A percentile compares a stretch with the other conserved stretches of the same genome.
These are phyloP conservation scores for Caiman crocodilus DNA, from an alignment of 2,797 vertebrate species.

Conservation along the genomic window DNA sequence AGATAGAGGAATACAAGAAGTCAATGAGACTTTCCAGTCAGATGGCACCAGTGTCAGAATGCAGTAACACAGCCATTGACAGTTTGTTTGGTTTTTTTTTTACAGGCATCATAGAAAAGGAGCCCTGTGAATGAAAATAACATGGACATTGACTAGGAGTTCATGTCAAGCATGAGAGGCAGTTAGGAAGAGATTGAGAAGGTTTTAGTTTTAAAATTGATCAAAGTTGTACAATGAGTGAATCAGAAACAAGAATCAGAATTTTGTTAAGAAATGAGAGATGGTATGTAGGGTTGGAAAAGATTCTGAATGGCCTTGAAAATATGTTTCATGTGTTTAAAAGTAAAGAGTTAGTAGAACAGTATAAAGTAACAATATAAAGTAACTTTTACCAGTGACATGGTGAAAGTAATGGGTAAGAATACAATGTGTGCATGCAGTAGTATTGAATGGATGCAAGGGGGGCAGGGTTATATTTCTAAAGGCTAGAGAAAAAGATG, in stretches of 20 bases:
- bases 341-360: not conserved
- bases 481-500: constrained; percentile 34
- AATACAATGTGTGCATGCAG: not conserved
- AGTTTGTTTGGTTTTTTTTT: too few relatives aligned
- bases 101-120: too few relatives aligned
- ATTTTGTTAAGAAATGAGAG: not conserved
- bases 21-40: not conserved
- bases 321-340: constrained; percentile 38
- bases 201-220: too few relatives aligned
- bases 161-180: too few relatives aligned
- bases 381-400: not conserved
- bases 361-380: not conserved
- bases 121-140: too few relatives aligned
- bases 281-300: not conserved
- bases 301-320: not conserved
- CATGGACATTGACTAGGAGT: too few relatives aligned
- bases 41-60: not conserved
- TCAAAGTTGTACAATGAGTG: not conserved
- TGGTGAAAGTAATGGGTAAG: constrained; percentile 31
- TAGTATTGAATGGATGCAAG: constrained; percentile 5
- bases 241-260: not conserved
- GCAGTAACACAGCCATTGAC: not conserved
- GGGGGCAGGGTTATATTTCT: not conserved
- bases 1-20: not conserved
- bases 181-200: too few relatives aligned